These are phyloP conservation scores for Digitonthophagus gazella DNA, from an alignment of 2,888 invertebrate species.

Conservation along the genomic window DNA sequence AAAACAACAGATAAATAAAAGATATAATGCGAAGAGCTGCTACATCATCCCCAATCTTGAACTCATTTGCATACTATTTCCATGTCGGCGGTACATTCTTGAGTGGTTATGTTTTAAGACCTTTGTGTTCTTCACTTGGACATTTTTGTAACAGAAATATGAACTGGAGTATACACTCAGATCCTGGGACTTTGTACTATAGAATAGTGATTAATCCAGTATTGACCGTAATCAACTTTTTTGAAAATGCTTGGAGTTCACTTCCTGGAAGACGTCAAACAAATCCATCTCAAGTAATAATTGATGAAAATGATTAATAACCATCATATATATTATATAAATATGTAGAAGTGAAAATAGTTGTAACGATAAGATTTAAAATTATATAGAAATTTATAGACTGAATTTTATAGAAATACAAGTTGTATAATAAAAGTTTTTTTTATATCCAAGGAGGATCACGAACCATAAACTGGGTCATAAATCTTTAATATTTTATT, in stretches of 20 bases:
- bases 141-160: not conserved
- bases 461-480: not conserved
- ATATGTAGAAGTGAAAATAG: too few species aligned
- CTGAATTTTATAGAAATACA: too few species aligned
- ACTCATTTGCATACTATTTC: not conserved
- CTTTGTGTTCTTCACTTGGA: not conserved
- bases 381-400: too few species aligned
- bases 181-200: not conserved
- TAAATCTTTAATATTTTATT: not conserved
- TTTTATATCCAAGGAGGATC: too few species aligned
- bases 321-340: not conserved
- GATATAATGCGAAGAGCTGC: not conserved
- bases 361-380: too few species aligned
- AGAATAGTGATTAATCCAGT: not conserved
- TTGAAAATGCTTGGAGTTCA: not conserved
- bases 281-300: not conserved
- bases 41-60: not conserved
- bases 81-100: not conserved
- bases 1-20: not conserved
- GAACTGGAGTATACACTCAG: not conserved
- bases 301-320: not conserved
- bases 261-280: not conserved
- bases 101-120: not conserved
- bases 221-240: not conserved
- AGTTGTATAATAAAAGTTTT: too few species aligned